Evolutionary conservation across 2,888 invertebrate species (phyloP), one percentile per base, ranked within the genome.

Genomic region (Sesia bembeciformis): DNA sequence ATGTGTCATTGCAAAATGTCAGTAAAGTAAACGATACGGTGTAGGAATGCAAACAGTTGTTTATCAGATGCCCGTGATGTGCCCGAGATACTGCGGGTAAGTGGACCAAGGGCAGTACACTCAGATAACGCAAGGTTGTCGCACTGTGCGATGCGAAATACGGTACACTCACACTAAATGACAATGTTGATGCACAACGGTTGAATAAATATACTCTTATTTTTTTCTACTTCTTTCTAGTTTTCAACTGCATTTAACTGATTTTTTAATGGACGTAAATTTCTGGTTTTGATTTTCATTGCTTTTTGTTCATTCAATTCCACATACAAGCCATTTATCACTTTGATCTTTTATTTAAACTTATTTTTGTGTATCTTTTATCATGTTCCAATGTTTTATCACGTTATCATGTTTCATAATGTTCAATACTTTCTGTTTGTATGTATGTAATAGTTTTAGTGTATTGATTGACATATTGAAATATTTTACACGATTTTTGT

Each of bases 101-200:
- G 81, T 88, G 78, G 88, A 82, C 81, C 88, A 89, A 89, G 88
- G 87, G 86, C 86, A 76, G 65, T 68, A 65, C 67, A 66, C 72
- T 63, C 70, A 71, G 84, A 85, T 86, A 86, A 84, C 81, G 65
- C 83, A 84, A 85, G 84, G 83, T 73, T 80, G 72, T 65, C 71
- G 68, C 68, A 65, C 62, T 61, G 61, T 62, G 63, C 66, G 61
- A 53, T 46, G 52, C 52, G 40, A 41, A 54, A 39, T 41, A 41
- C 46, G 54, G 42, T 57, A n/a, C 46, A 46, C 46, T 46, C 46
- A 46, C n/a, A 23, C 23, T 23, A 23, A 23, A 23, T 23, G 23
- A 23, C 23, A 23, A 23, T 23, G 23, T 23, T 23, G 23, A 23
- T 23, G 23, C 23, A 23, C 23, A 23, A 2, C 23, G 23, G 23